These are phyloP conservation scores for Melanerpes formicivorus DNA, from an alignment of 2,113 vertebrate genomes.

Conservation along the genomic window DNA sequence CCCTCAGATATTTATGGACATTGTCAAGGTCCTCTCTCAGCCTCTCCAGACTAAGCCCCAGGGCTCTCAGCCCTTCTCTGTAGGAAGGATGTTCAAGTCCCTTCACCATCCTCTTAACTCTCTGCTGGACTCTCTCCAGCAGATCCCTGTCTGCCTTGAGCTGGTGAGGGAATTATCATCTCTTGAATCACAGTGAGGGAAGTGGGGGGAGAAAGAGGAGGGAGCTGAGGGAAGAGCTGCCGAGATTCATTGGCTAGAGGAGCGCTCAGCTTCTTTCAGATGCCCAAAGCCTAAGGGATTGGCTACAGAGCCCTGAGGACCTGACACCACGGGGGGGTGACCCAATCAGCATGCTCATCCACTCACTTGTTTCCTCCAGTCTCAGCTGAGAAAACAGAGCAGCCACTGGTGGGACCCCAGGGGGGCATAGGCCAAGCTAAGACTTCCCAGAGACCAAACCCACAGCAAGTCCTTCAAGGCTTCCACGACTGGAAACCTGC, in stretches of 20 bases:
- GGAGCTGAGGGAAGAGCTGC: neutral
- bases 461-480: neutral
- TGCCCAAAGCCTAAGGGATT: neutral
- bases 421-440: neutral
- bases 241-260: neutral
- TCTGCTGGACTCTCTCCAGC: no score
- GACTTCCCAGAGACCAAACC: neutral
- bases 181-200: neutral
- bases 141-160: no score
- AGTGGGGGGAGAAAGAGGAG: neutral
- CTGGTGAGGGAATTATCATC: no score
- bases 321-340: accelerated
- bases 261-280: neutral
- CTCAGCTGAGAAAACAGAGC: accelerated
- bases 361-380: neutral
- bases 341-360: accelerated
- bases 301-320: neutral
- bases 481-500: neutral
- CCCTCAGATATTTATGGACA: no score
- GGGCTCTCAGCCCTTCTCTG: no score
- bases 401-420: accelerated
- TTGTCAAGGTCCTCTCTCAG: no score
- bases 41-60: no score
- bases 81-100: no score
- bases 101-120: no score